Evolutionary conservation across 2,888 invertebrate species (phyloP).

Genomic region (Drosophila birchii): DNA sequence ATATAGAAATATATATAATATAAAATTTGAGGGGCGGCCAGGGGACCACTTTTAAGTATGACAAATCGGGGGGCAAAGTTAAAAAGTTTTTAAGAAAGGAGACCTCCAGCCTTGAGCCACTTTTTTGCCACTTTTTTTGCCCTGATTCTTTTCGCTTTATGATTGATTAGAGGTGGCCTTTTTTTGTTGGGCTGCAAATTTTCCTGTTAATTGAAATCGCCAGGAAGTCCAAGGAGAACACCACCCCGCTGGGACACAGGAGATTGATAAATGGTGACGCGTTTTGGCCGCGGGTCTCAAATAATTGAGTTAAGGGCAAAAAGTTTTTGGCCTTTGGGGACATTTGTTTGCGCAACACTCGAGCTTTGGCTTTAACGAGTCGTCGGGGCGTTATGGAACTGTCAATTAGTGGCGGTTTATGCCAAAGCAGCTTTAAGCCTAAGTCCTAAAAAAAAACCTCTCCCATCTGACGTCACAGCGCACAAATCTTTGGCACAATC

Average conservation of each 20-base stretch:
- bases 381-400: slow-evolving; percentile 68
- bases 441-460: not conserved
- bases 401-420: slow-evolving; percentile 75
- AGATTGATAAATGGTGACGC: slow-evolving; percentile 58
- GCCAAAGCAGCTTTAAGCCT: slow-evolving; percentile 60
- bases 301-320: slow-evolving; percentile 59
- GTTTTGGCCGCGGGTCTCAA: slow-evolving; percentile 18
- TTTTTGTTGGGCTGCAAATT: slow-evolving; percentile 16
- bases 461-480: slow-evolving; percentile 42
- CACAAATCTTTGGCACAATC: slow-evolving; percentile 28
- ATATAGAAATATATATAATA: not conserved
- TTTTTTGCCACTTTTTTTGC: not conserved
- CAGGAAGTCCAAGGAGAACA: slow-evolving; percentile 2
- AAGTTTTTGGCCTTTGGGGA: slow-evolving; percentile 36
- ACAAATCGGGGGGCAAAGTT: slow-evolving; percentile 39
- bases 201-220: slow-evolving; percentile 65
- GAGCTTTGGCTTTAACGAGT: slow-evolving; percentile 66
- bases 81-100: slow-evolving; percentile 32
- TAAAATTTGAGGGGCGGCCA: not conserved
- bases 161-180: slow-evolving; percentile 61
- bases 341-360: slow-evolving; percentile 74
- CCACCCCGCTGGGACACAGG: slow-evolving; percentile 3
- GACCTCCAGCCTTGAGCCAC: not conserved
- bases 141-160: slow-evolving; percentile 33
- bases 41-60: slow-evolving; percentile 27